phyloP scores from a whole-genome alignment of 2,113 vertebrate genomes.

The Isurus oxyrinchus region DNA sequence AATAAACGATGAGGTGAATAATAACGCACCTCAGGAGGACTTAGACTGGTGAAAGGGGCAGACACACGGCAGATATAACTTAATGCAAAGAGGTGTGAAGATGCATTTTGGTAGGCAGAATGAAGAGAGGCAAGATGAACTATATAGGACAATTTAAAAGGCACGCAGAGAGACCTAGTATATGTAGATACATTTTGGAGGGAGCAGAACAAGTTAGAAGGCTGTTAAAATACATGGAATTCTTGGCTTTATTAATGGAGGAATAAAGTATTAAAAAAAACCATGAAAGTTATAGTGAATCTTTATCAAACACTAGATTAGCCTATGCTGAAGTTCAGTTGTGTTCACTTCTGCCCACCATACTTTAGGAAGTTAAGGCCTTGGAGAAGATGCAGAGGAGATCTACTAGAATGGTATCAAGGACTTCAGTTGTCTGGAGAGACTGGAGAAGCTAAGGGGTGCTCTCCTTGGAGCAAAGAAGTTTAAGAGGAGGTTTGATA shows the following conservation, averaged over 20 bases:
- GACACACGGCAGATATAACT: too few species aligned
- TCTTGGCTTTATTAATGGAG: too few species aligned
- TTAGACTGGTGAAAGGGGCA: neutral
- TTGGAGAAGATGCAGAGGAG: neutral
- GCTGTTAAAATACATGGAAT: too few species aligned
- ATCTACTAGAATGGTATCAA: neutral
- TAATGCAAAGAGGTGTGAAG: too few species aligned
- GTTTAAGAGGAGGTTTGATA: neutral
- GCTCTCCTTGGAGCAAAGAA: neutral
- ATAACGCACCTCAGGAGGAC: neutral
- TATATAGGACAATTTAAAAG: too few species aligned
- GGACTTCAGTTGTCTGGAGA: neutral
- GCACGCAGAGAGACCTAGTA: too few species aligned
- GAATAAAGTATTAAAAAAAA: too few species aligned
- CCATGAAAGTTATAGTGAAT: too few species aligned
- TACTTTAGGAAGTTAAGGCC: neutral
- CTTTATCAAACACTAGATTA: neutral
- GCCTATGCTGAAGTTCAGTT: neutral
- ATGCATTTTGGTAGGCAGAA: too few species aligned
- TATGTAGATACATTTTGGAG: too few species aligned
- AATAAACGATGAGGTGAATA: neutral
- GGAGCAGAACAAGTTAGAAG: too few species aligned
- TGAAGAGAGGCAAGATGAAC: too few species aligned
- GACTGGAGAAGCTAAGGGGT: neutral
- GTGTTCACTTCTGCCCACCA: neutral